phyloP scores from a whole-genome alignment of 64 coral and sea anemone genomes.

The Porites australiensis region DNA sequence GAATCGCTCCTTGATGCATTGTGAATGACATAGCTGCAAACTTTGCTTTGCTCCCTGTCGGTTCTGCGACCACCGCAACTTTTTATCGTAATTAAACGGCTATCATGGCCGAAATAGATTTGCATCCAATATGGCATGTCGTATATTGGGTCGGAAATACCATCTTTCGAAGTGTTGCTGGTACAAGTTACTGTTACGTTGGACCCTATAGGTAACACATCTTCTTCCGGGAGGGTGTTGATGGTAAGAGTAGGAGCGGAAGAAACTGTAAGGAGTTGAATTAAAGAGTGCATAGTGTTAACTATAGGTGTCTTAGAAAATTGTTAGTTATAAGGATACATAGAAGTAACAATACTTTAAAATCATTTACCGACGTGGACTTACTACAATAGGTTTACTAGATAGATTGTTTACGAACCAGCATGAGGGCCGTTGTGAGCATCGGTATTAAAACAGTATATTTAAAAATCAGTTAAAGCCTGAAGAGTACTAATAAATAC shows the following conservation, averaged over 20 bases:
- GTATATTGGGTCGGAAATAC: not conserved
- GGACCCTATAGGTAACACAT: not conserved
- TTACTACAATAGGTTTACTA: no score
- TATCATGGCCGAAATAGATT: not conserved
- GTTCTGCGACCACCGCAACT: not conserved
- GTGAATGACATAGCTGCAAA: not conserved
- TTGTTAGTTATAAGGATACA: no score
- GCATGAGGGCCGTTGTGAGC: no score
- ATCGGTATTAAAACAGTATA: no score
- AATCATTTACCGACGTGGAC: no score
- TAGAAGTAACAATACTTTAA: no score
- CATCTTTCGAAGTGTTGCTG: not conserved
- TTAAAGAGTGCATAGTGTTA: no score
- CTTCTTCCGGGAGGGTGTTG: not conserved
- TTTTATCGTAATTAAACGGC: not conserved
- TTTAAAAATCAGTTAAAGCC: no score
- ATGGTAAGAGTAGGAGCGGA: not conserved
- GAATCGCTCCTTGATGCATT: not conserved
- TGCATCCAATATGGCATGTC: constrained; percentile 8
- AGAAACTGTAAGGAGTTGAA: not conserved
- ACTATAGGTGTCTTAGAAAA: no score
- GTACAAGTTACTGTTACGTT: constrained; percentile 17
- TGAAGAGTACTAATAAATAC: no score
- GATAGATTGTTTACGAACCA: no score
- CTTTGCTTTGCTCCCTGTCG: not conserved